Evolutionary conservation across 2,797 vertebrate genomes (phyloP), one percentile per base, ranked within the genome.

Genomic region (Acrocephalus scirpaceus): DNA sequence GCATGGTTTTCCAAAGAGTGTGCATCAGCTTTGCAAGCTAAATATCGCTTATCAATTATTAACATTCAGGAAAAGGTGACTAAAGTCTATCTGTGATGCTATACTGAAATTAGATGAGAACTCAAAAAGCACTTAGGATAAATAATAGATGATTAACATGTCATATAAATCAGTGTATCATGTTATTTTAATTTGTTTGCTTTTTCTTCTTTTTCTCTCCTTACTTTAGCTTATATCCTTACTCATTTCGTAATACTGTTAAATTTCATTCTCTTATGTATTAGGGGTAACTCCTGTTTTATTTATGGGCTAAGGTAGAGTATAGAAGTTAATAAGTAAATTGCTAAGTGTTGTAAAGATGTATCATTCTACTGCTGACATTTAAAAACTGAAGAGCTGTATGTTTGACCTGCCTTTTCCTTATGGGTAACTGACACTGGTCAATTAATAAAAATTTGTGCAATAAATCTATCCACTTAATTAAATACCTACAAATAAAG

Each of bases 61-160:
- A 75, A 97, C 45, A 29, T 56, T 47, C 70, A 94, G 73, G 73
- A 96, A 92, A 96, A 97, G 96, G 93, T 96, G 95, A 93, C 92
- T 96, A 93, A 73, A 88, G 64, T 95, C 76, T 96, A 72, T 94
- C 87, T 88, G 60, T 76, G 92, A 90, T 81, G 89, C 53, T 88
- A n/a, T 26, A 90, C 44, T 56, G 70, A 95, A 96, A 96, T 95
- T 93, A 95, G 70, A 95, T 66, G 85, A 93, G 95, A 93, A 91
- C 50, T 93, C 82, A 80, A 88, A 95, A 94, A 92, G 87, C 89
- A 95, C 93, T 97, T 95, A 94, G 70, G 71, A 92, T 96, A 90
- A 96, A 97, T 96, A 97, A 96, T 97, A 95, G 51, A 94, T 96
- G 82, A 92, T 95, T 97, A 96, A 88, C 85, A 83, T 95, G 95